A percentile compares a stretch with the other conserved stretches of the same genome.
These are phyloP conservation scores for Glossosoma conforme DNA, from an alignment of 1,140 invertebrate species.

Conservation along the genomic window DNA sequence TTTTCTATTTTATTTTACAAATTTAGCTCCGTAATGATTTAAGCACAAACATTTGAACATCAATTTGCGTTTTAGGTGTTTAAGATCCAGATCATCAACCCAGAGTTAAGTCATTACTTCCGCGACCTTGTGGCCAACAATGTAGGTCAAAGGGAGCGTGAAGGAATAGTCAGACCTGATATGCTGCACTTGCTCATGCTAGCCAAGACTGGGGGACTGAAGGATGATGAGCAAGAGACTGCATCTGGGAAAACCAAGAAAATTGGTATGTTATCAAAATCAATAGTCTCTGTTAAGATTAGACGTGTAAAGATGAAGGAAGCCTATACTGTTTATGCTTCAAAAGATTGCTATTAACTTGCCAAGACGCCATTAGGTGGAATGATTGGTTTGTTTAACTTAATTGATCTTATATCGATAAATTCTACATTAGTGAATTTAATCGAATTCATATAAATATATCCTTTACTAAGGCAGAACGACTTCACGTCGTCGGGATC, in stretches of 20 bases:
- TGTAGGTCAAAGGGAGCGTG: constrained; percentile 44
- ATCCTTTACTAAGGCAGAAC: too few relatives aligned
- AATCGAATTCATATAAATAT: too few relatives aligned
- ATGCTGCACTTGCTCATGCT: constrained; percentile 53
- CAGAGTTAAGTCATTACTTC: constrained; percentile 34
- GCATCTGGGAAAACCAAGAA: not conserved
- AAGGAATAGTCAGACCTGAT: constrained; percentile 47
- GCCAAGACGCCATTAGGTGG: too few relatives aligned
- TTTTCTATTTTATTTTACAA: not conserved
- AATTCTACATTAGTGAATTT: too few relatives aligned
- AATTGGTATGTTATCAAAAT: not conserved
- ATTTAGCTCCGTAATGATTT: too few relatives aligned
- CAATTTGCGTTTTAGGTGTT: constrained; percentile 10
- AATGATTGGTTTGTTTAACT: not conserved
- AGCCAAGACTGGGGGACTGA: constrained; percentile 36
- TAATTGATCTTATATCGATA: too few relatives aligned
- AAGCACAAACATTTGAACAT: too few relatives aligned
- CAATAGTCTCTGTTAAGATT: too few relatives aligned
- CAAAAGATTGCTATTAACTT: too few relatives aligned
- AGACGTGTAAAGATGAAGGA: too few relatives aligned
- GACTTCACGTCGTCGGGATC: too few relatives aligned
- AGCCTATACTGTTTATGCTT: too few relatives aligned
- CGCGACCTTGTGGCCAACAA: constrained; percentile 41
- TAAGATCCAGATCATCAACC: constrained; percentile 24
- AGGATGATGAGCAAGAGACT: constrained; percentile 23